These are phyloP conservation scores for Dynastes grantii DNA, from an alignment of 2,888 invertebrate species.

Conservation along the genomic window DNA sequence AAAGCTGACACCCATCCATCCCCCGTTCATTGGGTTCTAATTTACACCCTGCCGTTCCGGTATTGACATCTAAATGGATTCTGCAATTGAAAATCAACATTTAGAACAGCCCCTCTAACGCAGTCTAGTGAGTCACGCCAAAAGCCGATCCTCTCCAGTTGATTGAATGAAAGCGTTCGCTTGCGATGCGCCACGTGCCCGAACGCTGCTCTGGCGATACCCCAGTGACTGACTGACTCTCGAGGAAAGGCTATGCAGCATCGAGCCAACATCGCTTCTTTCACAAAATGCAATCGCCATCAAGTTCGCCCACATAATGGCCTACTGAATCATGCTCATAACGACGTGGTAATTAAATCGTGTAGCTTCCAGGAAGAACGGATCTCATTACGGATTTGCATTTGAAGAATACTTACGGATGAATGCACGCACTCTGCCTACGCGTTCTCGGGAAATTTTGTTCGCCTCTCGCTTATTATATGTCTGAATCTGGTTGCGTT, in stretches of 20 bases:
- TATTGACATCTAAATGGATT: neutral
- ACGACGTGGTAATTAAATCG: slow-evolving; percentile 21
- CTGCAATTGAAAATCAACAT: slow-evolving; percentile 30
- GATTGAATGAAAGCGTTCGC: slow-evolving; percentile 26
- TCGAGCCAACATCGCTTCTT: neutral
- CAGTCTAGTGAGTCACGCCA: slow-evolving; percentile 20
- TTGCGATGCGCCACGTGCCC: slow-evolving; percentile 26
- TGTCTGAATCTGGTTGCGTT: neutral
- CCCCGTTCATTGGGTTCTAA: neutral
- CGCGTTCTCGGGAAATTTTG: neutral
- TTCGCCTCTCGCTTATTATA: neutral
- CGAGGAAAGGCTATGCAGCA: neutral
- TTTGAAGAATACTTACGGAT: slow-evolving; percentile 15
- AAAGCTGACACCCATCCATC: too few species aligned
- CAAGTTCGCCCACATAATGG: slow-evolving; percentile 24
- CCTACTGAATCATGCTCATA: slow-evolving; percentile 33
- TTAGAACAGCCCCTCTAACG: slow-evolving; percentile 15
- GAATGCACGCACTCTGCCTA: neutral
- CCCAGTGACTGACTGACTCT: slow-evolving; percentile 40
- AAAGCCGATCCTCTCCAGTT: slow-evolving; percentile 13
- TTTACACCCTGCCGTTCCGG: neutral
- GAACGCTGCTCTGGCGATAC: slow-evolving; percentile 11
- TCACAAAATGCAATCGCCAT: slow-evolving; percentile 10
- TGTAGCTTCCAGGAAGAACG: slow-evolving; percentile 21
- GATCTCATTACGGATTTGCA: slow-evolving; percentile 27